Evolutionary conservation across 2,113 vertebrate genomes (phyloP).

Genomic region (Pogona vitticeps): DNA sequence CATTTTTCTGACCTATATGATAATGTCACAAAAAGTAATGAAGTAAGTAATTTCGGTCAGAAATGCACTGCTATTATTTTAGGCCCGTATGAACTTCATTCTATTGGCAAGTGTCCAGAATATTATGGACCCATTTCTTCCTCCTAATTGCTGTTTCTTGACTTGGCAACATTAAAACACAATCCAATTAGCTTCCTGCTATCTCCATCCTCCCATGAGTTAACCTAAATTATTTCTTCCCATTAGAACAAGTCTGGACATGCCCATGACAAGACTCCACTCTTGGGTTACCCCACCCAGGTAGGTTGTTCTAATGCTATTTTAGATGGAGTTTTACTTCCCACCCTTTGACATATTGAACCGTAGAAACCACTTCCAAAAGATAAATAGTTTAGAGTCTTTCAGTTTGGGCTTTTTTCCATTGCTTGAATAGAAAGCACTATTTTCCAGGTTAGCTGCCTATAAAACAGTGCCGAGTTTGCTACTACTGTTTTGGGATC

Average conservation of each 20-base stretch:
- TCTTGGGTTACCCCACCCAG: slow-evolving; percentile 7
- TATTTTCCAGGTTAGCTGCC: neutral
- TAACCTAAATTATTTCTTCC: slow-evolving; percentile 18
- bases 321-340: neutral
- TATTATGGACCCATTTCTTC: neutral
- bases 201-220: neutral
- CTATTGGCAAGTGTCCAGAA: neutral
- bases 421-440: neutral
- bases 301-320: neutral
- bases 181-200: slow-evolving; percentile 19
- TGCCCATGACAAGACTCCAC: slow-evolving; percentile 5
- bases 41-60: neutral
- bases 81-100: neutral
- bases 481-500: neutral
- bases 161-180: neutral
- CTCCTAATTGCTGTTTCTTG: slow-evolving; percentile 5
- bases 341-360: neutral
- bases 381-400: neutral
- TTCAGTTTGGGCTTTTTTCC: neutral
- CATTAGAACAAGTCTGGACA: slow-evolving; percentile 21
- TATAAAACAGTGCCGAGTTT: neutral
- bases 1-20: neutral
- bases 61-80: neutral
- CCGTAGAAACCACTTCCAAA: slow-evolving; percentile 6
- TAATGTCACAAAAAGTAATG: neutral